Evolutionary conservation across 2,888 invertebrate genomes (phyloP), one percentile per base, ranked within the genome.

Genomic region (Drosophila paranaensis): DNA sequence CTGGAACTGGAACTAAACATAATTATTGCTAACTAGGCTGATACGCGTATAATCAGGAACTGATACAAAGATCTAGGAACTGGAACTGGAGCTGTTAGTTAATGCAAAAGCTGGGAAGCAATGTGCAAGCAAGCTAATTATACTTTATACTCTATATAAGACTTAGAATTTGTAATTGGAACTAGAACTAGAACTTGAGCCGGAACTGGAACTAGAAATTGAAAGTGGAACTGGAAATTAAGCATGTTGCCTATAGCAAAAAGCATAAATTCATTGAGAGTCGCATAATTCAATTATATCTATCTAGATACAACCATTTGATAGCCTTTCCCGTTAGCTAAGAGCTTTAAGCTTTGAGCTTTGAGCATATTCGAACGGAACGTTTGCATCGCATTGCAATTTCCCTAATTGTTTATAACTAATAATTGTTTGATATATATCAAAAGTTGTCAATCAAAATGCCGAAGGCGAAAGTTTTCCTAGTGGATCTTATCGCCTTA

Each of bases 371-470:
- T 33, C 33, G 2, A 10, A 33, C 33, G 33, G 33, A 33, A 20
- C 33, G 35, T 13, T 9, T 2, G 14, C 35, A 37, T 6, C 9
- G 16, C 11, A 20, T 13, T 50, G 16, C 33, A 50, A 20, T 35
- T 8, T 16, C 2, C 20, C 11, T 20, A 35, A 33, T 50, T 50
- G 37, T 25, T 37, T 37, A 37, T 53, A 37, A 53, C 35, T 37
- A 25, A 25, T 37, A 53, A 53, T 37, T 37, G 33, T 50, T 33
- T 53, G 20, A 37, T 53, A 20, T 20, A 35, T 14, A 53, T 53
- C 51, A 53, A 37, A 37, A 25, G 14, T 53, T 53, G 51, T 53
- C 35, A 53, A 53, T 53, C 51, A 25, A 37, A 37, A 9, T 37
- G 20, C 8, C n/a, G 27, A 40, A 16, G 30, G 27, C 16, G 33